Evolutionary conservation across 2,113 vertebrate genomes (phyloP).

Genomic region (Mohoua ochrocephala): DNA sequence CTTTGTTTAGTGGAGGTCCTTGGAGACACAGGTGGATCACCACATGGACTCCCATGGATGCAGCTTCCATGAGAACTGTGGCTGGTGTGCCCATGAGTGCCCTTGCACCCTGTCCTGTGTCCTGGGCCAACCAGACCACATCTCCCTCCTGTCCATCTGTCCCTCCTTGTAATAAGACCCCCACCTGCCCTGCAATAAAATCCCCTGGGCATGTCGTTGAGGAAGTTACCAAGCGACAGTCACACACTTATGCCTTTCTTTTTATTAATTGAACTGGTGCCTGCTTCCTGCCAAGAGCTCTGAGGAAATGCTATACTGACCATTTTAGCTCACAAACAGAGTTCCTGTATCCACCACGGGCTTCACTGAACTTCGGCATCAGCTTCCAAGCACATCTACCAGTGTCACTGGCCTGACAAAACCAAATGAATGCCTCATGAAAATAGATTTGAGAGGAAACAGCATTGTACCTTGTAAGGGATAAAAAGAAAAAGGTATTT

Average conservation of each 20-base stretch:
- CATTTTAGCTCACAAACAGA: not conserved
- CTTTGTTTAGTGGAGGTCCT: not conserved
- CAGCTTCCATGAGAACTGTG: not conserved
- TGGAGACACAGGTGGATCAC: fast-evolving
- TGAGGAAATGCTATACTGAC: not conserved
- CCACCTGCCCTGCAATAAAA: not conserved
- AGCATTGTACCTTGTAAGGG: not conserved
- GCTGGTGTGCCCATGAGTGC: not conserved
- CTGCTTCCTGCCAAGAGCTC: not conserved
- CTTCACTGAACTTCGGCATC: not conserved
- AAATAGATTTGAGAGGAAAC: not conserved
- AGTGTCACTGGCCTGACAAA: not conserved
- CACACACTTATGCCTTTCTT: not conserved
- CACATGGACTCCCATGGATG: not conserved
- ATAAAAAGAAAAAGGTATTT: not conserved
- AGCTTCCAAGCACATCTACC: not conserved
- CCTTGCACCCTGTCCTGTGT: not conserved
- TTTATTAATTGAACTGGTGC: not conserved
- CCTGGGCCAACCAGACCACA: not conserved
- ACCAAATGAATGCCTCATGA: not conserved
- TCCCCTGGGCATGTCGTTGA: not conserved
- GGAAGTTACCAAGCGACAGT: not conserved
- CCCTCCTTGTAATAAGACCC: not conserved
- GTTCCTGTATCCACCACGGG: not conserved
- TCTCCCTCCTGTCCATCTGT: not conserved